phyloP scores from a whole-genome alignment of 2,113 vertebrate genomes.

The Varanus komodoensis region DNA sequence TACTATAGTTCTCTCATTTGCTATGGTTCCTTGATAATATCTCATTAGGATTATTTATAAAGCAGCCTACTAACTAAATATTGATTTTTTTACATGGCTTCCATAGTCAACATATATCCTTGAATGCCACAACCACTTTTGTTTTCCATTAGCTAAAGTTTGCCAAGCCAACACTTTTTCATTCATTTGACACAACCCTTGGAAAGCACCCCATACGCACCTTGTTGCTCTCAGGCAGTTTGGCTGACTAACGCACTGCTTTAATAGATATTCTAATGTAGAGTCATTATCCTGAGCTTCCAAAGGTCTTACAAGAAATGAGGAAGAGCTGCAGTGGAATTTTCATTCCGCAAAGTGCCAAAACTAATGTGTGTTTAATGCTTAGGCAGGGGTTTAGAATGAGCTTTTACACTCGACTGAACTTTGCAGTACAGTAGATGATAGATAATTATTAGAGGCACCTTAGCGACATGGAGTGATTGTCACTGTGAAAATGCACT shows the following conservation, averaged over 20 bases:
- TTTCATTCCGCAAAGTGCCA: slow-evolving; percentile 62
- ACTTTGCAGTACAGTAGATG: slow-evolving; percentile 59
- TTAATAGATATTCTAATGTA: slow-evolving; percentile 33
- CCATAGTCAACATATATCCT: slow-evolving; percentile 13
- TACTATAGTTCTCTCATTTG: slow-evolving; percentile 49
- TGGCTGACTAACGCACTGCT: slow-evolving; percentile 7
- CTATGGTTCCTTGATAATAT: slow-evolving; percentile 53
- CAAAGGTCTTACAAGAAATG: slow-evolving; percentile 62
- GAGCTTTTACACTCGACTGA: slow-evolving; percentile 69
- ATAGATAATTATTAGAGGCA: slow-evolving; percentile 69
- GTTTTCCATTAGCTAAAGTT: not conserved
- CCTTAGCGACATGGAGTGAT: slow-evolving; percentile 66
- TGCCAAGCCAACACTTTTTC: not conserved
- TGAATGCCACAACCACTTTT: not conserved
- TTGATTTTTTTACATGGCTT: slow-evolving; percentile 42
- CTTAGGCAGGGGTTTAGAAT: slow-evolving; percentile 63
- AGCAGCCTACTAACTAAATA: slow-evolving; percentile 53
- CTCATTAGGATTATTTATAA: slow-evolving; percentile 62
- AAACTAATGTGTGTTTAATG: slow-evolving; percentile 72
- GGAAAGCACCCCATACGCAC: not conserved
- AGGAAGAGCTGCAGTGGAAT: slow-evolving; percentile 63
- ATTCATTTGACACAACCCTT: not conserved
- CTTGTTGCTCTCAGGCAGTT: not conserved
- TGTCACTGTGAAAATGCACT: slow-evolving; percentile 57
- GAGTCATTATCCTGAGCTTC: slow-evolving; percentile 56